Conservation (phyloP, 2,797 vertebrate genomes). For the Sebastes nivosus region DNA sequence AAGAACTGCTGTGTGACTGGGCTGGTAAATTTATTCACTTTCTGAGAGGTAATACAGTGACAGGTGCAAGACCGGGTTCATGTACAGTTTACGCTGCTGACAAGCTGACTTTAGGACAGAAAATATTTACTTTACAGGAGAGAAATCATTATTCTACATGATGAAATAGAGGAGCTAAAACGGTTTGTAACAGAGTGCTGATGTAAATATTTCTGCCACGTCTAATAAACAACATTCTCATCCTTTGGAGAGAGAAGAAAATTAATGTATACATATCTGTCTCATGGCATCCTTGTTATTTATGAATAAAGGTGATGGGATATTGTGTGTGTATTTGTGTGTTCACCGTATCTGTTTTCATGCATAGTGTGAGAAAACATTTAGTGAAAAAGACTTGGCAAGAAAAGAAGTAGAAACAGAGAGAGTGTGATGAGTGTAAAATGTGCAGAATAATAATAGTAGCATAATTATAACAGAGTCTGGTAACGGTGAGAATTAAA, state of each 20-base stretch:
- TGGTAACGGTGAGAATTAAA: background rate
- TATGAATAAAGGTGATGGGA: background rate
- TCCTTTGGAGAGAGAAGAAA: background rate
- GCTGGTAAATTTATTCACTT: background rate
- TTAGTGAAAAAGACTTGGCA: background rate
- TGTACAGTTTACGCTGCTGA: background rate
- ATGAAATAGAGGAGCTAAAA: background rate
- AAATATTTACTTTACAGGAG: background rate
- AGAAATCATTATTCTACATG: conserved; percentile 1
- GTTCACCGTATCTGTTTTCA: background rate
- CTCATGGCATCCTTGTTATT: background rate
- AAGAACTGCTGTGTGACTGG: too few species aligned
- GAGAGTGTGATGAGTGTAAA: background rate
- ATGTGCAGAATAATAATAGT: conserved; percentile 1
- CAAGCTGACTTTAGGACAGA: background rate
- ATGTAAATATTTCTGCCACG: conserved; percentile 14
- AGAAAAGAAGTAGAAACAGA: background rate
- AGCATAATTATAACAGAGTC: background rate
- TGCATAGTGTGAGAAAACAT: background rate
- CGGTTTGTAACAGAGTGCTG: background rate
- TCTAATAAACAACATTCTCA: background rate
- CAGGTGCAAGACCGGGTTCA: background rate
- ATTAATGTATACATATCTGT: background rate
- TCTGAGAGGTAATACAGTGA: background rate
- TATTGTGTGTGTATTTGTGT: background rate